Percentiles rank a stretch among this genome's conserved stretches.
These are phyloP conservation scores for Phocoena sinus DNA, from an alignment of 2,113 vertebrate genomes.

Conservation along the genomic window DNA sequence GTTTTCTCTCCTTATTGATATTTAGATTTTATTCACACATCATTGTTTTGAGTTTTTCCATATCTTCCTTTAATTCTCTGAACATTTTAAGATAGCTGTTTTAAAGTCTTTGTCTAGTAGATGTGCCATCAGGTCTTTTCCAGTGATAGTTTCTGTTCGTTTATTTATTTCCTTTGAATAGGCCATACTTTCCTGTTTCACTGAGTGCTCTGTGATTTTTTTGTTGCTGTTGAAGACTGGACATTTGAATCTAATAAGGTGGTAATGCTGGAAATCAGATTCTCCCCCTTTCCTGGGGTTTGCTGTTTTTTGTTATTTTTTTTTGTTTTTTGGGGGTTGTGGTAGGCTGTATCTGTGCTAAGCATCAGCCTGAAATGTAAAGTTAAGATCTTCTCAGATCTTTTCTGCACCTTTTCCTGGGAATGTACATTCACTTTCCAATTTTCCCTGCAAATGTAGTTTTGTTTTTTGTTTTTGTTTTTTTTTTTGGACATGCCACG, in stretches of 20 bases:
- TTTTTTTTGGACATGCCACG: background rate
- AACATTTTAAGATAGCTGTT: background rate
- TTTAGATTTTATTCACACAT: background rate
- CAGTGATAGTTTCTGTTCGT: background rate
- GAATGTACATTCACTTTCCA: background rate
- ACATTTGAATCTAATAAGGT: background rate
- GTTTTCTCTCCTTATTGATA: background rate
- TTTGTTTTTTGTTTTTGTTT: background rate
- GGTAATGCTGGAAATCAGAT: background rate
- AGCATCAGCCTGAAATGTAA: background rate
- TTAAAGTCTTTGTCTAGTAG: background rate
- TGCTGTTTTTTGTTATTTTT: background rate
- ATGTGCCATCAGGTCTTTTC: background rate
- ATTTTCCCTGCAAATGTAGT: background rate
- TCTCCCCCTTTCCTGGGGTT: background rate
- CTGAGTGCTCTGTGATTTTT: background rate
- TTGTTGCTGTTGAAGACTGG: background rate
- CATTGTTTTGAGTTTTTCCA: background rate
- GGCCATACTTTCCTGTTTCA: background rate
- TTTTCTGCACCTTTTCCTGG: background rate
- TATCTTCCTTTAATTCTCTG: background rate
- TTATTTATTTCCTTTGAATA: background rate
- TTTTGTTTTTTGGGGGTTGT: background rate
- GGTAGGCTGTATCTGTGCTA: background rate
- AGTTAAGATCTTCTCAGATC: background rate